Evolutionary conservation across 2,113 vertebrate species (phyloP).

Genomic region (Grallaria varia): DNA sequence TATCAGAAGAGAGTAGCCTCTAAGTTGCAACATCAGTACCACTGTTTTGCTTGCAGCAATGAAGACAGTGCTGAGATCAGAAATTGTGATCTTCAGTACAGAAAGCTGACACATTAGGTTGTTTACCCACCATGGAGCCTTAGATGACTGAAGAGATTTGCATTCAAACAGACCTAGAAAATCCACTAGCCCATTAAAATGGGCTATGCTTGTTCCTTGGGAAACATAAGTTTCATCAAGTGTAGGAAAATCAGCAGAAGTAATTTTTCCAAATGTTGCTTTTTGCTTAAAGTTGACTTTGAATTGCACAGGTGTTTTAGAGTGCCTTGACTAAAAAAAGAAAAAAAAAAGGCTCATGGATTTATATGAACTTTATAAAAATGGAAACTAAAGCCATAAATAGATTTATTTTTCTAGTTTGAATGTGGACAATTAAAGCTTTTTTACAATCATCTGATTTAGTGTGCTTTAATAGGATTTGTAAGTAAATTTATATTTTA

Average conservation of each 20-base stretch:
- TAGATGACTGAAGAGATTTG: constrained; percentile 57
- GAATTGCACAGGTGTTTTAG: constrained; percentile 78
- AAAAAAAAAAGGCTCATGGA: background rate
- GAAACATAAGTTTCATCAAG: constrained; percentile 51
- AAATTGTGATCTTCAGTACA: constrained; percentile 24
- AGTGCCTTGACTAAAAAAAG: constrained; percentile 55
- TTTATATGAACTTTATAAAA: constrained; percentile 67
- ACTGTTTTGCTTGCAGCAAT: constrained; percentile 28
- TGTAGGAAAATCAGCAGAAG: constrained; percentile 37
- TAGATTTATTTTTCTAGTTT: constrained; percentile 65
- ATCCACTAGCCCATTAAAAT: constrained; percentile 31
- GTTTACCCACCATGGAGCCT: constrained; percentile 42
- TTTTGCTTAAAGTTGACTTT: constrained; percentile 72
- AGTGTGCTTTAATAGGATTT: constrained; percentile 47
- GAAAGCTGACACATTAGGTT: constrained; percentile 49
- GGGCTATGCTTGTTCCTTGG: constrained; percentile 32
- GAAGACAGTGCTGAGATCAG: constrained; percentile 49
- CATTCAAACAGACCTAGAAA: constrained; percentile 45
- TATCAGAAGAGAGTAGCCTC: constrained; percentile 14
- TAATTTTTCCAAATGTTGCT: constrained; percentile 52
- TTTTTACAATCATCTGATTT: constrained; percentile 62
- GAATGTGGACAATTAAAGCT: constrained; percentile 64
- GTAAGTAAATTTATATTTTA: constrained; percentile 65
- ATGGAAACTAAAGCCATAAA: constrained; percentile 52
- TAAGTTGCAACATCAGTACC: constrained; percentile 38